Conservation (phyloP, 2,888 invertebrate species). For the Clistopyga incitator region DNA sequence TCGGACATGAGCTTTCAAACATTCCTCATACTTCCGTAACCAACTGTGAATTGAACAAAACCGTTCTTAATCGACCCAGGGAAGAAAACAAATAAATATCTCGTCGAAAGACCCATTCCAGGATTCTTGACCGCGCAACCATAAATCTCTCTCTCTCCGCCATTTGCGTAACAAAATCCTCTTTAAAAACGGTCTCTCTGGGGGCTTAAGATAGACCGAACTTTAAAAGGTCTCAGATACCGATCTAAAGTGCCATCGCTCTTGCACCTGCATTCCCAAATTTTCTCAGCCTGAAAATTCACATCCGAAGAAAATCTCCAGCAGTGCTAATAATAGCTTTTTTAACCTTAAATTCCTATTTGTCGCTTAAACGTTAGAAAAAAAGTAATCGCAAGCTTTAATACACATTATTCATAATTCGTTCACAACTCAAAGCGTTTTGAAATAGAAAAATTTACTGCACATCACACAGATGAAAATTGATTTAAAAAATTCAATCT, state of each 20-base stretch:
- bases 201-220: slow-evolving; percentile 42
- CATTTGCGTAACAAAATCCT: slow-evolving; percentile 59
- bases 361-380: slow-evolving; percentile 13
- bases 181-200: slow-evolving; percentile 53
- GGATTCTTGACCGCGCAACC: slow-evolving; percentile 46
- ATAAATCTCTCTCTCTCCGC: slow-evolving; percentile 59
- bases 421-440: slow-evolving; percentile 22
- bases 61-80: slow-evolving; percentile 31
- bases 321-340: slow-evolving; percentile 26
- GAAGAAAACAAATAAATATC: slow-evolving; percentile 50
- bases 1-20: slow-evolving; percentile 21
- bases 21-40: slow-evolving; percentile 3
- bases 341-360: slow-evolving; percentile 3
- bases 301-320: slow-evolving; percentile 32
- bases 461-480: neutral
- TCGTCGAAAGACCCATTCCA: slow-evolving; percentile 40
- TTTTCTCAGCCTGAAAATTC: slow-evolving; percentile 34
- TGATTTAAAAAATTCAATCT: neutral
- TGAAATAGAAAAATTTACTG: neutral
- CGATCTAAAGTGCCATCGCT: slow-evolving; percentile 46
- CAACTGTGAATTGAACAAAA: slow-evolving; percentile 26
- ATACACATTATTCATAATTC: slow-evolving; percentile 10
- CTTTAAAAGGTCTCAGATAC: slow-evolving; percentile 52
- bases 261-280: slow-evolving; percentile 52
- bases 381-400: slow-evolving; percentile 6